Percentiles rank a stretch among this genome's conserved stretches.
Evolutionary conservation across 2,888 invertebrate species (phyloP).

Genomic region (Coremacera marginata): DNA sequence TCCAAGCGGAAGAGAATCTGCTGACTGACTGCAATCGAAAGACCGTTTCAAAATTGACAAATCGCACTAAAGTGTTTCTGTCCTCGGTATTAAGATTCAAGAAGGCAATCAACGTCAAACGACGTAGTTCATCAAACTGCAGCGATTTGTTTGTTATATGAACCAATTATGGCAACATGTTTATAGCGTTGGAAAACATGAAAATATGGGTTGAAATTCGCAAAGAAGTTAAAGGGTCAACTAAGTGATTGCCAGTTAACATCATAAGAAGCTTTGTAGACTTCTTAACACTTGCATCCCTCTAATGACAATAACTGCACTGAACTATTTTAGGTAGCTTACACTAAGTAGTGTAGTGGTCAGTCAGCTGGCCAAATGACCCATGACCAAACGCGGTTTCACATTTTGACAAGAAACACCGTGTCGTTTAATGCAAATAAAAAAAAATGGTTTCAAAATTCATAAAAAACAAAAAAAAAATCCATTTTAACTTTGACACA

Average conservation of each 20-base stretch:
- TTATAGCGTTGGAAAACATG: background rate
- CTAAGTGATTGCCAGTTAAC: too few relatives aligned
- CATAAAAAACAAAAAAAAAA: too few relatives aligned
- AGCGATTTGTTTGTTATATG: slow-evolving; percentile 69
- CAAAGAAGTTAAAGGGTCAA: background rate
- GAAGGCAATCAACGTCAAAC: slow-evolving; percentile 62
- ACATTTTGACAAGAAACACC: too few relatives aligned
- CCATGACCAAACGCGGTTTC: too few relatives aligned
- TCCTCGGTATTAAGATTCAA: slow-evolving; percentile 67
- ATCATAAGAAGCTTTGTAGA: too few relatives aligned
- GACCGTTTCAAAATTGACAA: slow-evolving; percentile 64
- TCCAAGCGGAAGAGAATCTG: slow-evolving; percentile 44
- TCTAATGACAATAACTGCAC: background rate
- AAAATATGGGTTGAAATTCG: background rate
- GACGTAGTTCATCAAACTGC: slow-evolving; percentile 67
- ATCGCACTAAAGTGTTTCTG: slow-evolving; percentile 65
- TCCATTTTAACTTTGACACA: too few relatives aligned
- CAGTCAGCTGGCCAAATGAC: too few relatives aligned
- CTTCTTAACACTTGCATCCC: background rate
- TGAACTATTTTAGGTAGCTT: too few relatives aligned
- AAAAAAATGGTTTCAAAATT: too few relatives aligned
- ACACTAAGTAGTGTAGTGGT: too few relatives aligned
- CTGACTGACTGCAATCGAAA: slow-evolving; percentile 59
- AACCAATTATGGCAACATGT: slow-evolving; percentile 32
- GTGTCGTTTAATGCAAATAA: too few relatives aligned